Evolutionary conservation across 2,113 vertebrate genomes (phyloP).

Genomic region (Variabilichromis moorii): DNA sequence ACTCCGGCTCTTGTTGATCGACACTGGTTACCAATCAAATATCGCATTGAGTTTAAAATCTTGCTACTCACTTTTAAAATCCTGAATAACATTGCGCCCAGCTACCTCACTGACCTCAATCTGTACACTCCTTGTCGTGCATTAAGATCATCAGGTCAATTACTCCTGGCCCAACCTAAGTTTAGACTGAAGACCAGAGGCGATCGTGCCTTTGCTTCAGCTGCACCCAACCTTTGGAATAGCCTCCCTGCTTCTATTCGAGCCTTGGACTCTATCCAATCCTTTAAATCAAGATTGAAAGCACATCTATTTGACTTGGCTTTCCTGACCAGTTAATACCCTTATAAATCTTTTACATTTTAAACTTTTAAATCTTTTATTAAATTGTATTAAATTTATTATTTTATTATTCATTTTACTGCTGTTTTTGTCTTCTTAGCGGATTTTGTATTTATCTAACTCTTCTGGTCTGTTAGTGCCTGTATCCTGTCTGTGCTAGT

Average conservation of each 20-base stretch:
- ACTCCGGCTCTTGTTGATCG: too few species aligned
- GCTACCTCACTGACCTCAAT: too few species aligned
- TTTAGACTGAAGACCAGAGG: neutral
- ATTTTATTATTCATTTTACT: neutral
- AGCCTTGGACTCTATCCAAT: neutral
- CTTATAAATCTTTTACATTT: neutral
- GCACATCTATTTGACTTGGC: neutral
- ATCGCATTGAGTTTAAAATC: too few species aligned
- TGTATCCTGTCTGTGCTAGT: neutral
- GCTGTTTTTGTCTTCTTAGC: neutral
- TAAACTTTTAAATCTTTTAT: neutral
- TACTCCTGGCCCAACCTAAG: too few species aligned
- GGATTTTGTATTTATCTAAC: neutral
- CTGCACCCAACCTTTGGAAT: neutral
- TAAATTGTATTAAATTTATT: neutral
- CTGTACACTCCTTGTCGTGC: too few species aligned
- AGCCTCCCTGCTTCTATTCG: neutral
- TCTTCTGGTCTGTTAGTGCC: neutral
- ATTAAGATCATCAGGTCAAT: too few species aligned
- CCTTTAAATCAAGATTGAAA: neutral
- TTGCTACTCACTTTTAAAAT: too few species aligned
- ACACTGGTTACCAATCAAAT: too few species aligned
- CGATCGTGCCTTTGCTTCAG: neutral
- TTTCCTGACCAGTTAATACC: neutral
- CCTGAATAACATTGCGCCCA: too few species aligned